Evolutionary conservation across 2,113 vertebrate species (phyloP), one percentile per base, ranked within the genome.

Genomic region (Saguinus imperator): DNA sequence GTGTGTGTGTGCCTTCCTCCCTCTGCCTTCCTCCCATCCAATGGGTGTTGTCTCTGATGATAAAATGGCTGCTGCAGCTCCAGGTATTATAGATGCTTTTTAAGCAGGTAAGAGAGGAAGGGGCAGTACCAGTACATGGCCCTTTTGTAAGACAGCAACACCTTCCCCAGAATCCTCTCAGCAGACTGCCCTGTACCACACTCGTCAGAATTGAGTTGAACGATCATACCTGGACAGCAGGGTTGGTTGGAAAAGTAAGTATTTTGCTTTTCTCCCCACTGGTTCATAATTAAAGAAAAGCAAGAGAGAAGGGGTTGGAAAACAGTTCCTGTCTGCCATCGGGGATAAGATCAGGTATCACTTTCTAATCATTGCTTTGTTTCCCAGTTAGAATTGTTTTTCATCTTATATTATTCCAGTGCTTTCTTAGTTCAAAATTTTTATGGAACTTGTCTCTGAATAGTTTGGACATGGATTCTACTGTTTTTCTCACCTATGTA

Each of bases 361-460:
- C 3, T 55, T 2, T 37, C n/a, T 58, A 61, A 68, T 13, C 10
- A 83, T 23, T 84, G 20, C 9, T 64, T 29, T 83, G 21, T 55
- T 96, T 94, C 57, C 23, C 55, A 73, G 4, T 73, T 23, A 37
- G 17, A 70, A 50, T 80, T 87, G 32, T 40, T 32, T 93, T 94
- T 93, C 91, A 73, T 37, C 11, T 96, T 90, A 58, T 43, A 58
- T 86, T 75, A 93, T 1, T 61, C n/a, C 45, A 68, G n/a, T 87
- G 50, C 25, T 77, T 95, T 84, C 73, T 94, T 77, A 94, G 91
- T 45, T 88, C 10, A 88, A 94, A 81, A 58, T 37, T 64, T 86
- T 83, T 94, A 82, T 32, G 13, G 13, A 75, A 79, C 29, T 85
- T 89, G 7, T 85, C 10, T 45, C 57, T 96, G n/a, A 35, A 73